Percentiles rank a stretch among this genome's conserved stretches.
phyloP scores from a whole-genome alignment of 2,797 vertebrate species.

The Loriculus beryllinus region DNA sequence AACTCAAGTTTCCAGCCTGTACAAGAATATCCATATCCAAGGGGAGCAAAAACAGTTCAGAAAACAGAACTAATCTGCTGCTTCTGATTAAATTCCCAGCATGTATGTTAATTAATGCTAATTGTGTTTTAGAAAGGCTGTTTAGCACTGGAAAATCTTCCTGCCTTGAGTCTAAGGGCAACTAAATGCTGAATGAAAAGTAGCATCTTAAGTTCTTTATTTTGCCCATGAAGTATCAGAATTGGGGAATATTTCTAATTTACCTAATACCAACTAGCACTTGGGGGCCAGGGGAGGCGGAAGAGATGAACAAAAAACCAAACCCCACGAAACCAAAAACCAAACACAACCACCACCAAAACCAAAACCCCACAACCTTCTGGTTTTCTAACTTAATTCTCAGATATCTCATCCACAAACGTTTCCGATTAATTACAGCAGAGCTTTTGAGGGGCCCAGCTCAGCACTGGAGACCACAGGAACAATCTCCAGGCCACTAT shows the following conservation, averaged over 20 bases:
- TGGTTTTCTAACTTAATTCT: rapidly evolving
- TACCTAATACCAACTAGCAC: not conserved
- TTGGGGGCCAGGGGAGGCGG: not conserved
- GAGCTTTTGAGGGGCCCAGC: not conserved
- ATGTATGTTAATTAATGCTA: slow-evolving; percentile 55
- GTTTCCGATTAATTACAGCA: not conserved
- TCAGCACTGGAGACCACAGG: not conserved
- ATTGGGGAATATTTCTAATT: not conserved
- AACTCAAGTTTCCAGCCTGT: not conserved
- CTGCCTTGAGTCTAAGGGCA: not conserved
- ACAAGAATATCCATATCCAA: not conserved
- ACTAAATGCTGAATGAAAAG: not conserved
- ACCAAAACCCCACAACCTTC: not conserved
- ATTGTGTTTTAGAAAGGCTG: slow-evolving; percentile 27
- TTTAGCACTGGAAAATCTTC: slow-evolving; percentile 38
- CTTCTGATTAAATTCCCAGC: slow-evolving; percentile 41
- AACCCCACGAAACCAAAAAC: not conserved
- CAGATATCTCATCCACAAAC: not conserved
- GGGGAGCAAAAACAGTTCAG: not conserved
- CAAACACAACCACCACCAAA: not conserved
- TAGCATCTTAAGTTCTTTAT: not conserved
- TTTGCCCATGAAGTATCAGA: not conserved
- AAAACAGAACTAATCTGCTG: slow-evolving; percentile 19
- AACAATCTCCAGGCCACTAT: not conserved
- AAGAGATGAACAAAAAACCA: not conserved